Evolutionary conservation across 1,140 invertebrate genomes (phyloP).

Genomic region (Belonocnema kinseyi): DNA sequence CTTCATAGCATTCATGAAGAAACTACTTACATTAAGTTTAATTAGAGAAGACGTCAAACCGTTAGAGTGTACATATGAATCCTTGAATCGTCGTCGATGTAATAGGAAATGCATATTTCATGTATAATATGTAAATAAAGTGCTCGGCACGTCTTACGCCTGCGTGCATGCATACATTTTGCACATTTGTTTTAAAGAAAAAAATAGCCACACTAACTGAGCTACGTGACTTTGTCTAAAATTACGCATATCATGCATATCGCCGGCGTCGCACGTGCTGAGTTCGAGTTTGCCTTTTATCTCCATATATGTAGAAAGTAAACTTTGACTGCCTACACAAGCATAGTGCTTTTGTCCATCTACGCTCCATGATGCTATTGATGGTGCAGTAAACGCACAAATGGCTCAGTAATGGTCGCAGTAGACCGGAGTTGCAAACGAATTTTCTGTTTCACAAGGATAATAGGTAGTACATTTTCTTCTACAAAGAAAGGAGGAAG

Average conservation of each 20-base stretch:
- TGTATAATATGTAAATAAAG: constrained; percentile 63
- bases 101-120: constrained; percentile 68
- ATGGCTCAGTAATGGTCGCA: too few relatives aligned
- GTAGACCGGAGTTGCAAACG: too few relatives aligned
- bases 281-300: constrained; percentile 43
- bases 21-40: constrained; percentile 50
- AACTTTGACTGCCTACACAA: too few relatives aligned
- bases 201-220: constrained; percentile 44
- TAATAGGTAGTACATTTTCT: too few relatives aligned
- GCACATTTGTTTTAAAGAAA: constrained; percentile 37
- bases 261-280: constrained; percentile 45
- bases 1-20: too few relatives aligned
- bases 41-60: constrained; percentile 51
- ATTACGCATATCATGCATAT: constrained; percentile 63
- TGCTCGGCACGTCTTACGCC: constrained; percentile 43
- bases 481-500: too few relatives aligned
- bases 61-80: constrained; percentile 45
- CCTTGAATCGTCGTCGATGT: constrained; percentile 52
- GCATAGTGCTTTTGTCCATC: too few relatives aligned
- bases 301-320: constrained; percentile 31
- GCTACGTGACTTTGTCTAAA: constrained; percentile 60
- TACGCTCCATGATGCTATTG: too few relatives aligned
- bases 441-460: too few relatives aligned
- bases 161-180: constrained; percentile 47
- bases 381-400: too few relatives aligned